Evolutionary conservation across 2,797 vertebrate species (phyloP).

Genomic region (Potorous gilbertii): DNA sequence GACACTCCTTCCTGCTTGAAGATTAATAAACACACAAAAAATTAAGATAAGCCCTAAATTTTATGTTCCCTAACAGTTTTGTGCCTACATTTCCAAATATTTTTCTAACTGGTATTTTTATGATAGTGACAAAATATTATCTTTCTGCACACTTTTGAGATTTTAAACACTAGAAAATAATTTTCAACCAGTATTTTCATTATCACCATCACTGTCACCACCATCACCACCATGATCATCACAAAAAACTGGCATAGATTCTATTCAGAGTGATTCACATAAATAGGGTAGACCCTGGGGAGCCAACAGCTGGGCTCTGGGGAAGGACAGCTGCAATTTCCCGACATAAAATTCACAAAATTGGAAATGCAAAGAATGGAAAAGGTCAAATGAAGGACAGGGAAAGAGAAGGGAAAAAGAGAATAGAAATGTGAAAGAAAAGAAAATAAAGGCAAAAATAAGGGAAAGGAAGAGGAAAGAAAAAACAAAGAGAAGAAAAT

Average conservation of each 20-base stretch:
- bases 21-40: background rate
- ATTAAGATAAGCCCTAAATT: background rate
- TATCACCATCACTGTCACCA: background rate
- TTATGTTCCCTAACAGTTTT: background rate
- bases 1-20: background rate
- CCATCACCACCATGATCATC: background rate
- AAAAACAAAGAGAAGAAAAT: background rate
- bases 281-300: background rate
- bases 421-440: background rate
- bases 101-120: background rate
- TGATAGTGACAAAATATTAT: background rate
- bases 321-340: background rate
- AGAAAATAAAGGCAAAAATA: background rate
- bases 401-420: background rate
- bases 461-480: background rate
- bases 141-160: background rate
- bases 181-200: background rate
- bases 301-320: background rate
- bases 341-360: background rate
- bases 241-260: background rate
- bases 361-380: background rate
- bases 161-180: background rate
- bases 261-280: background rate
- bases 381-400: background rate
- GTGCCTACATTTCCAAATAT: background rate